These are phyloP conservation scores for Podilymbus podiceps DNA, from an alignment of 2,113 vertebrate species.

Conservation along the genomic window DNA sequence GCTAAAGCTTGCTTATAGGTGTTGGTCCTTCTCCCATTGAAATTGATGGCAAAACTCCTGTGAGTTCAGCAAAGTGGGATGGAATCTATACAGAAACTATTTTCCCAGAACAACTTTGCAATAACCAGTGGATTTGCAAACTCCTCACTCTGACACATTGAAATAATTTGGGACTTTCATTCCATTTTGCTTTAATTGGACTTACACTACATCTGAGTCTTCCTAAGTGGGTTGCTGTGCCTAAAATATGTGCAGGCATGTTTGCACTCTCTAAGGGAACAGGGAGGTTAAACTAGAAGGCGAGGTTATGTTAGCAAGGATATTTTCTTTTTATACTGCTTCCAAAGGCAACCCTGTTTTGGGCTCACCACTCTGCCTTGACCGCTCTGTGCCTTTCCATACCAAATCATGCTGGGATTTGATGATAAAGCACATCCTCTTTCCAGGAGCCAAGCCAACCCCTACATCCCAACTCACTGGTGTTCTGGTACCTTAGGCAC, in stretches of 20 bases:
- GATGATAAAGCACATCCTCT: constrained; percentile 67
- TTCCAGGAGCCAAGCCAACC: constrained; percentile 52
- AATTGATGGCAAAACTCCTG: neutral
- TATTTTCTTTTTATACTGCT: constrained; percentile 58
- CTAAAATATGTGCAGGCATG: constrained; percentile 51
- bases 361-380: constrained; percentile 29
- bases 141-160: constrained; percentile 42
- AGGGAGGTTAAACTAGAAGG: constrained; percentile 47
- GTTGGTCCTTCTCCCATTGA: neutral
- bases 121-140: constrained; percentile 33
- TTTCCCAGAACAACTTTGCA: constrained; percentile 51
- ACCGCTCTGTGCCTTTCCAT: constrained; percentile 7
- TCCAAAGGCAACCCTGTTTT: constrained; percentile 59
- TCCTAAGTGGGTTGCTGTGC: constrained; percentile 35
- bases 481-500: constrained; percentile 55
- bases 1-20: neutral
- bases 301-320: constrained; percentile 37
- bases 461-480: constrained; percentile 43
- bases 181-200: constrained; percentile 56
- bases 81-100: constrained; percentile 11
- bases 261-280: constrained; percentile 50
- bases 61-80: neutral
- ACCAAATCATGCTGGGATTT: constrained; percentile 57
- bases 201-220: constrained; percentile 25
- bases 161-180: constrained; percentile 62